Evolutionary conservation across 1,140 invertebrate genomes (phyloP).

Genomic region (Brachionus rotundiformis): DNA sequence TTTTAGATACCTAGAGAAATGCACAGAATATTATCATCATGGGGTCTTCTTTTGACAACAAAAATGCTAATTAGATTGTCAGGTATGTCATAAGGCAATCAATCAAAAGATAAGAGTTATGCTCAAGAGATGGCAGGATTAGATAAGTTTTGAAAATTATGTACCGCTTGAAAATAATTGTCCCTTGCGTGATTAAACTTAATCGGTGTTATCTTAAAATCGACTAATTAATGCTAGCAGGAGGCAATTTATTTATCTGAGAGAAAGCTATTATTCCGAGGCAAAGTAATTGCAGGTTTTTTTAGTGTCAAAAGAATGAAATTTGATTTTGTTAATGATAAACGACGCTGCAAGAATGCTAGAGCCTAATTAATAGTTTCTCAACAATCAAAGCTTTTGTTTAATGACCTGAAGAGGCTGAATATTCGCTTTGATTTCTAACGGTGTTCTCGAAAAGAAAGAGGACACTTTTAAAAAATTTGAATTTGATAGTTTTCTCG

Average conservation of each 20-base stretch:
- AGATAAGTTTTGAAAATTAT: neutral
- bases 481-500: conserved; percentile 50
- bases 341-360: neutral
- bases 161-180: neutral
- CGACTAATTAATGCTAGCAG: conserved; percentile 19
- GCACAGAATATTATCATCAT: neutral
- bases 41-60: neutral
- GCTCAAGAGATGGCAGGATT: conserved; percentile 13
- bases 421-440: conserved; percentile 28
- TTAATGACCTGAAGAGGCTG: conserved; percentile 44
- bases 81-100: neutral
- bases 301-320: conserved; percentile 30
- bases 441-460: conserved; percentile 29
- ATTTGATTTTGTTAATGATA: neutral
- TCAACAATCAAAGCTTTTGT: conserved; percentile 47
- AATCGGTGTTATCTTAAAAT: conserved; percentile 22
- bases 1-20: neutral
- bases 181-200: conserved; percentile 27
- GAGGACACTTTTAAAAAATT: conserved; percentile 49
- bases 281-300: conserved; percentile 3
- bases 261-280: neutral
- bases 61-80: neutral
- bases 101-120: conserved; percentile 25
- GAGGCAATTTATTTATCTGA: conserved; percentile 28
- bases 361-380: conserved; percentile 39